These are phyloP conservation scores for Zosterops lateralis DNA, from an alignment of 2,113 vertebrate species.

Conservation along the genomic window DNA sequence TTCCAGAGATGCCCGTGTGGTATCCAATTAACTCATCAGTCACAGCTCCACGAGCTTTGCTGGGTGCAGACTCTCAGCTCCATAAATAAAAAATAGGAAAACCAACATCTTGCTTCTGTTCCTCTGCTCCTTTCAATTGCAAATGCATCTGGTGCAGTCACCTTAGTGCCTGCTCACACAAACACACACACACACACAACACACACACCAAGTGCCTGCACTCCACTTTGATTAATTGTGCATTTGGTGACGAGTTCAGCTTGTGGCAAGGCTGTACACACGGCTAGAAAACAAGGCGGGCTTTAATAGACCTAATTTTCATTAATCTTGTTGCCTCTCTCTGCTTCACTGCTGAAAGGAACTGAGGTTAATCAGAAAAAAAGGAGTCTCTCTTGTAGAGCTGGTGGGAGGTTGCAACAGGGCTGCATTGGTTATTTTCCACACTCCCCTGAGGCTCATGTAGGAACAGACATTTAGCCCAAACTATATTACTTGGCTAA, in stretches of 20 bases:
- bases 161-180: not conserved
- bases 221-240: not conserved
- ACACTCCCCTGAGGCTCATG: not conserved
- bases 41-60: not conserved
- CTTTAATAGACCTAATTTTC: constrained; percentile 2
- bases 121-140: constrained; percentile 8
- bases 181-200: not conserved
- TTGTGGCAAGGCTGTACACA: not conserved
- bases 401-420: not conserved
- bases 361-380: constrained; percentile 11
- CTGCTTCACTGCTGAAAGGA: not conserved
- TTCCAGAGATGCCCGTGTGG: not conserved
- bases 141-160: not conserved
- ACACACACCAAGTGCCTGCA: not conserved
- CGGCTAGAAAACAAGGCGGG: not conserved
- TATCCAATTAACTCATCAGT: constrained; percentile 26
- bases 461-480: constrained; percentile 26
- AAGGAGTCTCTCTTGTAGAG: not conserved
- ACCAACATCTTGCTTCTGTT: not conserved
- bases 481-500: constrained; percentile 45
- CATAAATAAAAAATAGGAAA: constrained; percentile 48
- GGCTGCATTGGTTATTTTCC: constrained; percentile 42
- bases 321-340: constrained; percentile 14
- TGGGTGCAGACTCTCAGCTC: constrained; percentile 11
- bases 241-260: not conserved